Evolutionary conservation across 2,888 invertebrate species (phyloP).

Genomic region (Pedicia rivosa): DNA sequence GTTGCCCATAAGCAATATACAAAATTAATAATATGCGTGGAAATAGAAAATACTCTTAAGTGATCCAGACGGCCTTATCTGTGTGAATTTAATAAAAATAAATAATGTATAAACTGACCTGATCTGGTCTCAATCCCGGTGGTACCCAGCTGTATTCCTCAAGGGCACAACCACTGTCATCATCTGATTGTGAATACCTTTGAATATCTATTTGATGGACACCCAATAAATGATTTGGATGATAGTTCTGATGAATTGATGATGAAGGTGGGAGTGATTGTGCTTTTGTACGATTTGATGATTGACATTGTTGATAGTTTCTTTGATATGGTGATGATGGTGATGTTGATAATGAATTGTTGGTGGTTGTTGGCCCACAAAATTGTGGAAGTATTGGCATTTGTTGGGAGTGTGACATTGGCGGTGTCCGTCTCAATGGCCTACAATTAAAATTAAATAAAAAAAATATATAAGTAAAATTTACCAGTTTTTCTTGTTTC

Average conservation of each 20-base stretch:
- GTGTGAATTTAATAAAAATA: too few relatives aligned
- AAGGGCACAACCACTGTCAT: conserved; percentile 93
- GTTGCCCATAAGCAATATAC: too few relatives aligned
- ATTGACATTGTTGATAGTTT: too few relatives aligned
- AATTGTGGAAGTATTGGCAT: conserved; percentile 11
- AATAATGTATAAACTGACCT: too few relatives aligned
- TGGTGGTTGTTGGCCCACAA: conserved; percentile 11
- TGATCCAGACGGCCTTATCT: too few relatives aligned
- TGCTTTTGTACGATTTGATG: neutral
- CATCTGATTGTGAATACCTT: conserved; percentile 84
- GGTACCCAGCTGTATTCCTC: conserved; percentile 99
- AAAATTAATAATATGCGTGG: too few relatives aligned
- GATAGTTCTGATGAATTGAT: conserved; percentile 11
- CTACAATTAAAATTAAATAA: conserved; percentile 11
- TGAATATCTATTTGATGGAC: conserved; percentile 46
- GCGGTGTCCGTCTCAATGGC: conserved; percentile 12
- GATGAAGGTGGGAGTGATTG: conserved; percentile 14
- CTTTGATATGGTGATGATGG: conserved; percentile 12
- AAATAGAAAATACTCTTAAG: too few relatives aligned
- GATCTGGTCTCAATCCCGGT: conserved; percentile 87
- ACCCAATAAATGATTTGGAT: neutral
- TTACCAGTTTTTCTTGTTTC: too few relatives aligned
- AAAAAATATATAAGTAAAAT: too few relatives aligned
- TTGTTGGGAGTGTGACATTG: conserved; percentile 13
- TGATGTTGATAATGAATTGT: conserved; percentile 16